phyloP scores from a whole-genome alignment of 35 echinoderm and acorn worm species.

The Acanthaster planci region DNA sequence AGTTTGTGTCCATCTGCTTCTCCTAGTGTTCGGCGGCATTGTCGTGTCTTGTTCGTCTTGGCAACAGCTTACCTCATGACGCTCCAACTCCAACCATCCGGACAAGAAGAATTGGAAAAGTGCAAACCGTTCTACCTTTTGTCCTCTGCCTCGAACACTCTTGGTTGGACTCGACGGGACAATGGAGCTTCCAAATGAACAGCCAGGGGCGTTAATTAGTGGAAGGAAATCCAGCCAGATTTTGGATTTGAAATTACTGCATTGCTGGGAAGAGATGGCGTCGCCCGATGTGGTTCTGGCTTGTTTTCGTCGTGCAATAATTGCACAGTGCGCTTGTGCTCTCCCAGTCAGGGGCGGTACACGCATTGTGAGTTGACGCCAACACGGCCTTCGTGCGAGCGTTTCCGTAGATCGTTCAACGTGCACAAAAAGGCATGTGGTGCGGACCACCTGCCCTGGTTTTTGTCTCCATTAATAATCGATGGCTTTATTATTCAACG shows the following conservation, averaged over 20 bases:
- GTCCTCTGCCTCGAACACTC: background rate
- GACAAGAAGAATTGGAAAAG: background rate
- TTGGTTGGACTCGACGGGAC: background rate
- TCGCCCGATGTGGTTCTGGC: background rate
- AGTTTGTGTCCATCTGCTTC: background rate
- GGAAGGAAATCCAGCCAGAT: background rate
- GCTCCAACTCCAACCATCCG: background rate
- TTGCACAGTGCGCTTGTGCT: background rate
- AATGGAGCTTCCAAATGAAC: background rate
- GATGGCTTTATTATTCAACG: too few species aligned
- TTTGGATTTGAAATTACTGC: background rate
- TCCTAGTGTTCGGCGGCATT: background rate
- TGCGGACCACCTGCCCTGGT: too few species aligned
- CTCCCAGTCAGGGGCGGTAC: background rate
- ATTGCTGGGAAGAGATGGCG: background rate
- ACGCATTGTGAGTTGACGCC: background rate
- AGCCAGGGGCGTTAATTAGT: background rate
- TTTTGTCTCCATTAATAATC: too few species aligned
- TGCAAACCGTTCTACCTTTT: background rate
- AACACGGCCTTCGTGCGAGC: background rate
- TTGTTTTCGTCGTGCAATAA: background rate
- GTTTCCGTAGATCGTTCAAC: conserved; percentile 8
- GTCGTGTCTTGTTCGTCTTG: background rate
- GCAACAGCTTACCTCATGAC: background rate
- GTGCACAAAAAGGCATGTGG: background rate